Base-by-base conservation (phyloP, 2,888 invertebrate genomes). In the Amphiduros pacificus region DNA sequence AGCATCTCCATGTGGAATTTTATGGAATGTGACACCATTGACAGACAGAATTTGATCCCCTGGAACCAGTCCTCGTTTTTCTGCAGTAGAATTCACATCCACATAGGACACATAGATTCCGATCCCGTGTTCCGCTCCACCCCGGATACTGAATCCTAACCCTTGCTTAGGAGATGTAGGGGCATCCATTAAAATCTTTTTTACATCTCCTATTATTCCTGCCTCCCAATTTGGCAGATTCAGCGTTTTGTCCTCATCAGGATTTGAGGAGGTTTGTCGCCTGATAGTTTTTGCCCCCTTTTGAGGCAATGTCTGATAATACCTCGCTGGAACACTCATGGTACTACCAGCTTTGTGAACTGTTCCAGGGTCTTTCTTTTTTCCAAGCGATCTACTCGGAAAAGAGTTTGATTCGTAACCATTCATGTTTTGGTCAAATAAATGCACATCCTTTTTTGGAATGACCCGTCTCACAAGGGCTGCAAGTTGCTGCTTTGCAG, bases 101-200 rank as follows among this genome's bases (percentile, higher is more conserved):
- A 96, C 93, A 51, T 94, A 94, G 0, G 95, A 95, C 77, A 96
- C 91, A 85, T 94, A 96, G 80, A 96, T 93, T 32, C 95, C 96
- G 68, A 95, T 88, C 76, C 93, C 94, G 84, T 94, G 94, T 83
- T 96, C 95, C 57, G 93, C 87, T 20, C 95, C 95, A 36, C 95
- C 95, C 65, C 95, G 87, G 73, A 96, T 96, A 92, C 94, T 94
- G 76, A 96, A 87, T n/a, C 96, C 96, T 73, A 66, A 27, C 14
- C 58, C 55, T 51, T 64, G 48, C 20, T 32, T 58, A 28, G 27
- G 48, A 27, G 27, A n/a, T 4, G 36, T 22, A 28, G 28, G 53
- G n/a, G 57, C 28, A 2, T 4, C 24, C 32, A 52, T 55, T 2
- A 31, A 40, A 17, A 52, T 48, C 29, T 29, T 50, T 56, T 32